Evolutionary conservation across 2,797 vertebrate genomes (phyloP).

Genomic region (Crenuchus spilurus): DNA sequence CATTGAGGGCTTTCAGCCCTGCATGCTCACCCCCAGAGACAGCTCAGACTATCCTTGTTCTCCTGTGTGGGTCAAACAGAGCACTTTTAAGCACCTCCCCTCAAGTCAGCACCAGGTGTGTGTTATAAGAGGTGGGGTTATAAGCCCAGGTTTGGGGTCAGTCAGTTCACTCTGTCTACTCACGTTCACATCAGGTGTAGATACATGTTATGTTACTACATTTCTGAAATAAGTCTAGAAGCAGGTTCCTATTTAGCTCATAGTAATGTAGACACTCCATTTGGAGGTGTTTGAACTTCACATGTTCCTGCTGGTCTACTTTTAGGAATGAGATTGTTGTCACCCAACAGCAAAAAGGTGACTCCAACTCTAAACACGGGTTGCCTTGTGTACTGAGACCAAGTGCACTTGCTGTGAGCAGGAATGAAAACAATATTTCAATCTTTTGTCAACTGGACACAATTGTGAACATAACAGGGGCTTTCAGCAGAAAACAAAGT

Average conservation of each 20-base stretch:
- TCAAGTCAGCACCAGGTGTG: too few relatives aligned
- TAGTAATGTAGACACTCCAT: neutral
- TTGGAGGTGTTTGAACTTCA: slow-evolving; percentile 48
- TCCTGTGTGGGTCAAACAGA: too few relatives aligned
- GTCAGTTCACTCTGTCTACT: too few relatives aligned
- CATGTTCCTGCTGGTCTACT: slow-evolving; percentile 39
- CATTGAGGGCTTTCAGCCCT: too few relatives aligned
- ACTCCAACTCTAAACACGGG: slow-evolving; percentile 34
- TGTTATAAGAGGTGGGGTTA: too few relatives aligned
- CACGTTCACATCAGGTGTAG: too few relatives aligned
- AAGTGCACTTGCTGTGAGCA: slow-evolving; percentile 41
- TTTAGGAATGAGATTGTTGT: slow-evolving; percentile 40
- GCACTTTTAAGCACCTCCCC: too few relatives aligned
- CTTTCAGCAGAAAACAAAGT: slow-evolving; percentile 47
- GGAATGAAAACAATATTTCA: slow-evolving; percentile 19
- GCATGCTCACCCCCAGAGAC: too few relatives aligned
- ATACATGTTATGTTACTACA: too few relatives aligned
- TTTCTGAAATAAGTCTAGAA: neutral
- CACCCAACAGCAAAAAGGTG: slow-evolving; percentile 52
- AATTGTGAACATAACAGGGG: slow-evolving; percentile 33
- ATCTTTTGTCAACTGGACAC: slow-evolving; percentile 40
- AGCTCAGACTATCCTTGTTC: too few relatives aligned
- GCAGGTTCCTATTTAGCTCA: neutral
- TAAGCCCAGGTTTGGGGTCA: too few relatives aligned
- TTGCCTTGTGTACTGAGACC: slow-evolving; percentile 24